Evolutionary conservation across 1,140 invertebrate genomes (phyloP), one percentile per base, ranked within the genome.

Genomic region (Drosophila equinoxialis): DNA sequence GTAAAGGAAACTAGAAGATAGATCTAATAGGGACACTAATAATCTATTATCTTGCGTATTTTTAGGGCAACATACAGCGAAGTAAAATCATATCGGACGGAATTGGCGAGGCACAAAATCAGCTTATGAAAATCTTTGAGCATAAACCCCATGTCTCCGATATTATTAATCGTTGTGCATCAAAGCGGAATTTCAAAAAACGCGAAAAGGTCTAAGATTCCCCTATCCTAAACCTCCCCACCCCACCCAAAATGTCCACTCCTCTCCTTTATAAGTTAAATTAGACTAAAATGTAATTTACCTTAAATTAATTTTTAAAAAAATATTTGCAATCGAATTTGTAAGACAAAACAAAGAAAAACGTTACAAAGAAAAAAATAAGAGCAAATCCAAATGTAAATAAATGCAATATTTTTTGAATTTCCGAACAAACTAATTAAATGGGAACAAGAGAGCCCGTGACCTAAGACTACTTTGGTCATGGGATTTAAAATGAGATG

Each of bases 61-160:
- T 94, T 65, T 92, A 97, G 96, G 98, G 97, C 41, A 99, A 99
- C 93, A 96, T 98, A 90, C 98, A 99, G 93, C 94, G 98, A 55
- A 98, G 97, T 91, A 97, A 96, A 94, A 96, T 98, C 51, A 96
- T 98, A 39, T 96, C 96, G 62, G 98, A 99, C 92, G 97, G 98
- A 70, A 96, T 99, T 91, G 94, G 94, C 77, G 98, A 99, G 92
- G 96, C 97, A 0, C 96, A 96, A 78, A 94, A 94, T 45, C 96
- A 98, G 90, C 95, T 99, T 54, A 95, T 97, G 81, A 96, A 97
- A 89, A 96, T 99, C 67, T 97, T 98, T 90, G 96, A 98, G 78
- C 98, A 99, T 91, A 97, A 98, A 92, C 94, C 94, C 37, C 95
- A 96, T 80, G 96, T 98, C 26, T 95, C 95, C 11, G 97, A 98